phyloP scores from a whole-genome alignment of 1,140 invertebrate species.

The Araneus ventricosus region DNA sequence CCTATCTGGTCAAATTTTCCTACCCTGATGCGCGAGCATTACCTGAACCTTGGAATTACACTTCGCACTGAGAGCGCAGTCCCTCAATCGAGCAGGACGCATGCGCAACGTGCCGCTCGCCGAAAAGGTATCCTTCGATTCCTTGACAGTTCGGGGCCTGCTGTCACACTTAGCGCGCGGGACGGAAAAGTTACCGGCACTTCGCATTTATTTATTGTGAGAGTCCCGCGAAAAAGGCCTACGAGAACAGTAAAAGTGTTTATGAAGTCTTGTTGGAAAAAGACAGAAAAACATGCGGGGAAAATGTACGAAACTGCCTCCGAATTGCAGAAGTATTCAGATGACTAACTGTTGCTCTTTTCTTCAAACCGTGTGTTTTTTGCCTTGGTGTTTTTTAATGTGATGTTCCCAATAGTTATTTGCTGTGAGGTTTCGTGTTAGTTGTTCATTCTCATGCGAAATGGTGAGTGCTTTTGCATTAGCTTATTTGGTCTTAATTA shows the following conservation, averaged over 20 bases:
- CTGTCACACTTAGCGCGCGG: constrained; percentile 47
- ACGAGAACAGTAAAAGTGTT: constrained; percentile 15
- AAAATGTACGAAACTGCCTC: background rate
- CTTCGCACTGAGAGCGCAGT: background rate
- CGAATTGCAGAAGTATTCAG: background rate
- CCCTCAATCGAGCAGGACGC: background rate
- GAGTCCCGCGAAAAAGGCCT: background rate
- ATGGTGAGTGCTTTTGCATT: background rate
- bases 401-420: background rate
- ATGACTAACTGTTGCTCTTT: constrained; percentile 3
- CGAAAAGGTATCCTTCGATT: constrained; percentile 64
- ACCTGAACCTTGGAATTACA: background rate
- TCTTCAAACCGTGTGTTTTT: background rate
- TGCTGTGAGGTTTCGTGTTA: background rate
- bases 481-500: no score
- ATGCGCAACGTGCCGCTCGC: constrained; percentile 10
- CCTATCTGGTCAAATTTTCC: constrained; percentile 23
- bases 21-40: background rate
- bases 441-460: background rate
- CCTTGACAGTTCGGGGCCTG: constrained; percentile 60
- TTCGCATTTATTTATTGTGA: constrained; percentile 18
- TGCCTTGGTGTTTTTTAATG: background rate
- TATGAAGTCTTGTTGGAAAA: background rate
- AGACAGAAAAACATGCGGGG: background rate
- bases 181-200: constrained; percentile 56